Conservation (phyloP, 2,113 vertebrate species). For the Stigmatopora nigra region DNA sequence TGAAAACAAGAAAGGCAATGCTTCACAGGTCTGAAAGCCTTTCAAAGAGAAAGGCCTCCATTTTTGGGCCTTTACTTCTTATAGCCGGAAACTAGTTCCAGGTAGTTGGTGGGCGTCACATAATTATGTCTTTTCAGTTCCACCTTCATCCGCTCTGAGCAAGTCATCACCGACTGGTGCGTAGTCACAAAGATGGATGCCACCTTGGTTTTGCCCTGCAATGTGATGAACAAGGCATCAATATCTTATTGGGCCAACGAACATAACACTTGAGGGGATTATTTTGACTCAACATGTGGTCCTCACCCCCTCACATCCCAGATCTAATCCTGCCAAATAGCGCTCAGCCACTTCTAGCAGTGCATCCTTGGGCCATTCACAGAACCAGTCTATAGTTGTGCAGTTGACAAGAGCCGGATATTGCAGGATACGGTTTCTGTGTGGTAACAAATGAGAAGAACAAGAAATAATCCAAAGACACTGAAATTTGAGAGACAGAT, state of each 20-base stretch:
- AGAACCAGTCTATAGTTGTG: slow-evolving; percentile 87
- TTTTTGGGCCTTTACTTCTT: slow-evolving; percentile 71
- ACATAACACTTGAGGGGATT: background rate
- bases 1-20: slow-evolving; percentile 28
- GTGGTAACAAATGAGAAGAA: background rate
- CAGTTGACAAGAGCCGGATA: slow-evolving; percentile 86
- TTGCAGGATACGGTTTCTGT: slow-evolving; percentile 80
- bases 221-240: background rate
- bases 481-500: too few species aligned
- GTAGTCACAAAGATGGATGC: slow-evolving; percentile 79
- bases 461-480: too few species aligned
- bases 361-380: slow-evolving; percentile 81
- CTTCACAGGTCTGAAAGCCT: background rate
- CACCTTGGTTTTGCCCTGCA: slow-evolving; percentile 77
- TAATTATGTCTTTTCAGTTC: slow-evolving; percentile 80
- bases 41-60: background rate
- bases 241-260: background rate
- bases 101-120: slow-evolving; percentile 85
- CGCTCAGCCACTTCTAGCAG: slow-evolving; percentile 84
- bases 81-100: slow-evolving; percentile 87
- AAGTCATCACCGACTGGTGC: slow-evolving; percentile 78
- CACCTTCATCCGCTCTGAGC: slow-evolving; percentile 78
- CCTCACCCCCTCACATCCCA: slow-evolving; percentile 75
- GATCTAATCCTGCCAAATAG: slow-evolving; percentile 69
- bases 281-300: background rate